Base-by-base conservation (phyloP, 1,140 invertebrate species). In the Heliothis subflexa region DNA sequence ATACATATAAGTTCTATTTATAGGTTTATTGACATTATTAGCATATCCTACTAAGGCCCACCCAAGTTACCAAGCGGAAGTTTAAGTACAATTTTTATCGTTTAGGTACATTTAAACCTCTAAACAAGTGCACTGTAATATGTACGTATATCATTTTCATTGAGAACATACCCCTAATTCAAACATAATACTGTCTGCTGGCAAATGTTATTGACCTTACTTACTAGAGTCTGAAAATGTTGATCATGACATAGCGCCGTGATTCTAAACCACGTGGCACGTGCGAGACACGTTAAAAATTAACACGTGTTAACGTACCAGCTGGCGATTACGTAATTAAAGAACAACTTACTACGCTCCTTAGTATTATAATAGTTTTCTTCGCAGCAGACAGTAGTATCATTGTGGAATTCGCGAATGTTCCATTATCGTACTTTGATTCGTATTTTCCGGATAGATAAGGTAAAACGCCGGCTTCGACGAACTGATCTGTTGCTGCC, bases 181-280 rank as follows among this genome's bases (percentile, higher is more conserved):
- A 40, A 40, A 40, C 33, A 40, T 40, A 40, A 9, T 9, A 40
- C 33, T 40, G 33, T 40, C 33, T 40, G 33, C 5, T 40, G 33
- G 33, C 33, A 40, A 40, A n/a, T 50, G 66, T 50, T 70, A 70
- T 50, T 70, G 66, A 70, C 66, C 66, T 28, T 25, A 52, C 4
- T 52, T 13, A 70, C 47, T n/a, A 5, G 14, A 52, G n/a, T 28
- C 61, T 45, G n/a, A 70, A 28, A 50, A 52, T 70, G n/a, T 7
- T 61, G 12, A 70, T 52, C 66, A 70, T n/a, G 47, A 50, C 13
- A 28, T 18, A 50, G 28, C 14, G 21, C 18, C 66, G 47, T 70
- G 66, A 70, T 47, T 52, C 21, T 70, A 47, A 70, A 70, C 18
- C 47, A 52, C 21, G 47, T 28, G 33, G 33, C 33, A 40, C 33